Conservation (phyloP, 2,888 invertebrate genomes). For the Sinelater perroti region DNA sequence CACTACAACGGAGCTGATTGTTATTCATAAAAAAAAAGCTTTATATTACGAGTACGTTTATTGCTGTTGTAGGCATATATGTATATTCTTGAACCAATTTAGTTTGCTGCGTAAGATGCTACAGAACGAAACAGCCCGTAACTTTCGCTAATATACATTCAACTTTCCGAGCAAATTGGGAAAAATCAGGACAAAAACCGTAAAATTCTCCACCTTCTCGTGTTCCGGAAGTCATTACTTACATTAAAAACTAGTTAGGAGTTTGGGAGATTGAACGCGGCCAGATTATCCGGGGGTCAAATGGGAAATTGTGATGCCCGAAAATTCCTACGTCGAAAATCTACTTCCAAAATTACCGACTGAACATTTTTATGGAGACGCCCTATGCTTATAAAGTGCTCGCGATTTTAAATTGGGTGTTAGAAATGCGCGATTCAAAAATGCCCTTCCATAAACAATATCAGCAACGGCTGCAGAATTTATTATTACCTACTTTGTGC, state of each 20-base stretch:
- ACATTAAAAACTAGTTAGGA: conserved; percentile 52
- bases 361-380: conserved; percentile 31
- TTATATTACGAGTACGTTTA: conserved; percentile 14
- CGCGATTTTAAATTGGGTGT: conserved; percentile 27
- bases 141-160: conserved; percentile 45
- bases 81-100: conserved; percentile 29
- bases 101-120: conserved; percentile 30
- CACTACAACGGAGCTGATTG: conserved; percentile 1
- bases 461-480: conserved; percentile 14
- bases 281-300: conserved; percentile 48
- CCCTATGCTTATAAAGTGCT: conserved; percentile 28
- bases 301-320: conserved; percentile 47
- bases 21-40: conserved; percentile 14
- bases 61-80: conserved; percentile 10
- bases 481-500: conserved; percentile 11
- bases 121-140: conserved; percentile 41
- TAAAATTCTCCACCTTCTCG: conserved; percentile 48
- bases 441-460: conserved; percentile 18
- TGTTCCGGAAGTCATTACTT: conserved; percentile 50
- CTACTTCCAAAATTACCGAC: conserved; percentile 34
- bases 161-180: conserved; percentile 46
- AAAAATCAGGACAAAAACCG: conserved; percentile 48
- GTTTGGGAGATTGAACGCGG: conserved; percentile 47
- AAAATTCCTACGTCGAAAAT: conserved; percentile 43
- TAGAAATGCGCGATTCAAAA: conserved; percentile 22